A percentile compares a stretch with the other conserved stretches of the same genome.
phyloP scores from a whole-genome alignment of 2,113 vertebrate species.

The Labeo catla region DNA sequence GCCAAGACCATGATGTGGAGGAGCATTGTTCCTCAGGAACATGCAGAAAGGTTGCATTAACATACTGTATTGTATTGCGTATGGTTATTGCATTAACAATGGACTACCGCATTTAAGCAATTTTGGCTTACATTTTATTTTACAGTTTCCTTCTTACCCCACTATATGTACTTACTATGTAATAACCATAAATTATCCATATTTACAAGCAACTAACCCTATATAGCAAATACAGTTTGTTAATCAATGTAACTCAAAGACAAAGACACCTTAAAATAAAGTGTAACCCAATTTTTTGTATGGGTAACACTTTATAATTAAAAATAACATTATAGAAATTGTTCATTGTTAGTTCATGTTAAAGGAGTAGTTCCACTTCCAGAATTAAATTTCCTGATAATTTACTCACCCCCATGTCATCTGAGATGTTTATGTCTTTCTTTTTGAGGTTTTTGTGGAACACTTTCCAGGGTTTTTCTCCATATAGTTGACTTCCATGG shows the following conservation, averaged over 20 bases:
- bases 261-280: too few relatives aligned
- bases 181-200: not conserved
- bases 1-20: not conserved
- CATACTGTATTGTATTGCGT: not conserved
- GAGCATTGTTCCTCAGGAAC: not conserved
- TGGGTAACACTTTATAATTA: not conserved
- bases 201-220: not conserved
- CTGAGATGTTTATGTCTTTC: too few relatives aligned
- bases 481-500: too few relatives aligned
- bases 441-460: too few relatives aligned
- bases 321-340: not conserved
- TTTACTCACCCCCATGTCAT: too few relatives aligned
- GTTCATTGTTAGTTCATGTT: not conserved
- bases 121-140: not conserved
- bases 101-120: not conserved
- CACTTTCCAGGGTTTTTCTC: too few relatives aligned
- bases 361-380: not conserved
- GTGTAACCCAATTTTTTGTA: not conserved
- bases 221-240: not conserved
- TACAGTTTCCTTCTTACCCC: not conserved
- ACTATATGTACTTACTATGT: too few relatives aligned
- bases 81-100: not conserved
- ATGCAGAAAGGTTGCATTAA: conserved; percentile 7
- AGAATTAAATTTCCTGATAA: too few relatives aligned
- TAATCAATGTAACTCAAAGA: not conserved